Base-by-base conservation (phyloP, 1,140 invertebrate genomes). In the Phthorimaea operculella region DNA sequence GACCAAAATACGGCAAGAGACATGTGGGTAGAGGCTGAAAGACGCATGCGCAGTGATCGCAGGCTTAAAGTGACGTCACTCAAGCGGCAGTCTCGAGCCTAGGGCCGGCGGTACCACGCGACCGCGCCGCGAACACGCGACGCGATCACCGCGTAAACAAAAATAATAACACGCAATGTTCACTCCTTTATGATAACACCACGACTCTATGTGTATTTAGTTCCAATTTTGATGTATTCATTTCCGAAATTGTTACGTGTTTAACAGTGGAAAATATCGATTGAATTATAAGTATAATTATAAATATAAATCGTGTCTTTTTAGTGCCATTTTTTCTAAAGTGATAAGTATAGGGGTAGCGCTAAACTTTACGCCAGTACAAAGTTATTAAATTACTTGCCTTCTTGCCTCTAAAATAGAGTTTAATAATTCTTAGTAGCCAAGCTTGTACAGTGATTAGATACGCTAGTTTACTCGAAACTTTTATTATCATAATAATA, bases 371-470 rank as follows among this genome's bases (percentile, higher is more conserved):
- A n/a, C 57, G 71, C 74, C 69, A 84, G 81, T 84, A 84, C 81
- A 84, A 84, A 80, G 64, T 78, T 79, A 74, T 74, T 75, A 72
- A 74, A 74, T 79, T 72, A 59, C 75, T 78, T 74, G 77, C 79
- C 77, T 82, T 79, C 72, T 77, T 61, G 79, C 79, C 69, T 79
- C 58, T 76, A 74, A 71, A 60, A 21, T 76, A 79, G 59, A 60
- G 63, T 72, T 67, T 62, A 70, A 68, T 65, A 62, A 63, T 58
- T 53, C 57, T 55, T 59, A 57, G 53, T 62, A 75, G 71, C 58
- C 55, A 69, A 75, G 77, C 77, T 80, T 77, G 62, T 65, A 67
- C 49, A 70, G 58, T 60, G 58, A 28, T 68, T 79, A 82, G 76
- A 59, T 59, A 63, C 66, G 74, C 72, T 78, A 80, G 70, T 60